A percentile compares a stretch with the other conserved stretches of the same genome.
phyloP scores from a whole-genome alignment of 2,113 vertebrate species.

The Sinosuthora webbiana region DNA sequence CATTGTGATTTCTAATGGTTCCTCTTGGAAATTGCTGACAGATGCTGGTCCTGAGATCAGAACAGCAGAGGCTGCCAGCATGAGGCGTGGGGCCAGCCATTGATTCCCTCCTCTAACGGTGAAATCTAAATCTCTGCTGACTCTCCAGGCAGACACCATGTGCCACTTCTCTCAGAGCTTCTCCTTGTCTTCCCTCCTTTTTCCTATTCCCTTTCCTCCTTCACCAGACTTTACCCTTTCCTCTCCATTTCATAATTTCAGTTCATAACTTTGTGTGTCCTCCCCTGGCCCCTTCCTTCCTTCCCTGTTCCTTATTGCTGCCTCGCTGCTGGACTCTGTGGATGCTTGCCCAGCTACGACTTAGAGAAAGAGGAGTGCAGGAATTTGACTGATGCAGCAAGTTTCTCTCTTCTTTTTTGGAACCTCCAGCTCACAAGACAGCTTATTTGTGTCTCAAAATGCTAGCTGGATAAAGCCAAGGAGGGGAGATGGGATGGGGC shows the following conservation, averaged over 20 bases:
- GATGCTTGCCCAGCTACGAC: conserved; percentile 1
- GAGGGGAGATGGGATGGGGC: not conserved
- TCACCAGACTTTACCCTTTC: not conserved
- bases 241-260: not conserved
- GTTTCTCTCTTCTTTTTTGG: conserved; percentile 23
- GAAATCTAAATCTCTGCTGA: conserved; percentile 43
- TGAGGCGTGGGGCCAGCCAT: conserved; percentile 54
- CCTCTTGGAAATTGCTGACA: conserved; percentile 72
- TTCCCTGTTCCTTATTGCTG: not conserved
- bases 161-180: not conserved
- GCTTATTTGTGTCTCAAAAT: not conserved
- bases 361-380: not conserved
- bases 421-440: not conserved
- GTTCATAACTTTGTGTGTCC: not conserved
- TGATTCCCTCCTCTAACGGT: conserved; percentile 40
- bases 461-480: not conserved
- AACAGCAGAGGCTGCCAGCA: conserved; percentile 55
- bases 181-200: not conserved
- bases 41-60: conserved; percentile 69
- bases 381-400: conserved; percentile 44
- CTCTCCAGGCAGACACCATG: not conserved
- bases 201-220: not conserved
- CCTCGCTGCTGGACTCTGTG: not conserved
- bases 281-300: not conserved
- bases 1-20: conserved; percentile 67